phyloP scores from a whole-genome alignment of 2,888 invertebrate species.

The Scaptomyza tumidula region DNA sequence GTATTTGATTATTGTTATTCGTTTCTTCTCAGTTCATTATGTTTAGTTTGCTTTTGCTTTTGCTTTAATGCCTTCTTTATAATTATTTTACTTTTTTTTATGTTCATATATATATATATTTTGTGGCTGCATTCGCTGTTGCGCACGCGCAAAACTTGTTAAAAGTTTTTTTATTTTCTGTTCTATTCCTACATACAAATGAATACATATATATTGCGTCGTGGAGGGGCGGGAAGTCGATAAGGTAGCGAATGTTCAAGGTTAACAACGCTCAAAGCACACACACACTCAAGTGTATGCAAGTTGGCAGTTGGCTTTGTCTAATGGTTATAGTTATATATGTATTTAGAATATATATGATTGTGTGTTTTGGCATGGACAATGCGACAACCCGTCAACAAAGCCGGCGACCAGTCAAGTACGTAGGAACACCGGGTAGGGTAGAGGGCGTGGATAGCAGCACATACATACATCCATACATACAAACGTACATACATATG shows the following conservation, averaged over 20 bases:
- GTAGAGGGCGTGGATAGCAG: neutral
- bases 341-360: neutral
- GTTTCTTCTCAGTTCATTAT: conserved; percentile 37
- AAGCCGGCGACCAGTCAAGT: conserved; percentile 23
- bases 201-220: neutral
- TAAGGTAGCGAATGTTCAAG: conserved; percentile 51
- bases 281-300: conserved; percentile 42
- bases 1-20: conserved; percentile 12
- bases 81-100: conserved; percentile 4
- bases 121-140: conserved; percentile 54
- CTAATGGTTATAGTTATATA: conserved; percentile 14
- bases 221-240: conserved; percentile 14
- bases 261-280: conserved; percentile 51
- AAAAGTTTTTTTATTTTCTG: conserved; percentile 43
- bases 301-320: conserved; percentile 28
- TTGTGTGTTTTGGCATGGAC: neutral
- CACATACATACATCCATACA: no score
- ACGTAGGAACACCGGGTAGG: conserved; percentile 4
- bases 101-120: neutral
- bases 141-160: conserved; percentile 72
- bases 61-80: conserved; percentile 31
- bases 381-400: conserved; percentile 15
- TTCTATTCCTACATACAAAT: conserved; percentile 46
- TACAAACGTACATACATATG: no score
- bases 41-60: conserved; percentile 43